phyloP scores from a whole-genome alignment of 2,888 invertebrate species.

The Drosophila pseudotakahashii region DNA sequence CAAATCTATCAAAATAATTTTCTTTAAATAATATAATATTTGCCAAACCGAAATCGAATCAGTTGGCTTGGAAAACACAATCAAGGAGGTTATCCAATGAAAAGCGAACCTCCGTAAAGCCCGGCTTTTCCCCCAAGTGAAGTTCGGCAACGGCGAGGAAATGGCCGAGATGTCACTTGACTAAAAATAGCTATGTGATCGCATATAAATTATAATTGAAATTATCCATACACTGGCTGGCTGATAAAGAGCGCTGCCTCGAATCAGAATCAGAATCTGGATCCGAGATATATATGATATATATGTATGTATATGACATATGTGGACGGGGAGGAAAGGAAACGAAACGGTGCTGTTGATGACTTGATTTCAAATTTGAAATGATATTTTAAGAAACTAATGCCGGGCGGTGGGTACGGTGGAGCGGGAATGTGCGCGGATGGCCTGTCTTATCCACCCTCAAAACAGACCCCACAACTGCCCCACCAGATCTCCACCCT shows the following conservation, averaged over 20 bases:
- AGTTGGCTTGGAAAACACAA: too few relatives aligned
- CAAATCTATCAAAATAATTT: too few relatives aligned
- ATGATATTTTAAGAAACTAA: constrained; percentile 77
- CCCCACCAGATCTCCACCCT: constrained; percentile 8
- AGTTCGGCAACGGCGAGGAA: constrained; percentile 2
- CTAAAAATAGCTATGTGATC: constrained; percentile 68
- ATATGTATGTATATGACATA: constrained; percentile 4
- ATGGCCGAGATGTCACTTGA: constrained; percentile 39
- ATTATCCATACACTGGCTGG: constrained; percentile 53
- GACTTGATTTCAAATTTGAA: constrained; percentile 76
- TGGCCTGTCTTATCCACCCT: constrained; percentile 21
- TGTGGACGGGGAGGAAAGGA: not conserved
- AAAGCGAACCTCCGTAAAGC: not conserved
- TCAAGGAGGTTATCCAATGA: not conserved
- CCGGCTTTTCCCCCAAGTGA: constrained; percentile 1
- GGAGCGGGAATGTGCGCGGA: too few relatives aligned
- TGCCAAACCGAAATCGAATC: too few relatives aligned
- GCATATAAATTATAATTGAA: constrained; percentile 77
- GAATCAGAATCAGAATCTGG: constrained; percentile 8
- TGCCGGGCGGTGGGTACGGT: constrained; percentile 22
- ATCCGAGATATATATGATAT: constrained; percentile 3
- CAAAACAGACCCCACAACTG: not conserved
- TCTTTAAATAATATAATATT: too few relatives aligned
- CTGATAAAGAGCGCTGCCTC: constrained; percentile 24
- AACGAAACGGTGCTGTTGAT: constrained; percentile 50